phyloP scores from a whole-genome alignment of 1,140 invertebrate genomes.

The Drosophila nasuta region DNA sequence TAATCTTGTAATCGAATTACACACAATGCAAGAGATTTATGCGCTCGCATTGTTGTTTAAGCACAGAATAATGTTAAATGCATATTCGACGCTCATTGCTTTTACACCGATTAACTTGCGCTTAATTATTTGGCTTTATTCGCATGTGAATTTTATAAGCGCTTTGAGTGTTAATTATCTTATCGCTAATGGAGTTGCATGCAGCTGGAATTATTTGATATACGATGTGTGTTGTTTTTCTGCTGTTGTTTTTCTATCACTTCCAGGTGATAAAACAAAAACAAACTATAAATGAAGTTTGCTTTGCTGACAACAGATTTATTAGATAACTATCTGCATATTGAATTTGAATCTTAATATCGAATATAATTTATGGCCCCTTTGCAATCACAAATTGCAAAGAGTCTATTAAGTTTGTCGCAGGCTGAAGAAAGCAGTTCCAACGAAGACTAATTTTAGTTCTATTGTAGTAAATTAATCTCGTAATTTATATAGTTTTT shows the following conservation, averaged over 20 bases:
- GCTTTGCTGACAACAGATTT: slow-evolving; percentile 21
- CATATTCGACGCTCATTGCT: slow-evolving; percentile 71
- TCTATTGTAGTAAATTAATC: too few relatives aligned
- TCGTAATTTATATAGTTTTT: too few relatives aligned
- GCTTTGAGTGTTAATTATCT: slow-evolving; percentile 79
- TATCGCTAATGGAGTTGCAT: slow-evolving; percentile 73
- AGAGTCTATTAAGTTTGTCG: too few relatives aligned
- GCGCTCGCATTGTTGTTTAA: slow-evolving; percentile 52
- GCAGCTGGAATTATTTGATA: slow-evolving; percentile 48
- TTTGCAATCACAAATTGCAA: too few relatives aligned
- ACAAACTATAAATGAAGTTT: slow-evolving; percentile 30
- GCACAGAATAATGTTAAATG: slow-evolving; percentile 53
- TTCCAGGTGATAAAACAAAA: slow-evolving; percentile 12
- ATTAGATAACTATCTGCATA: slow-evolving; percentile 2
- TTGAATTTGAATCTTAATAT: slow-evolving; percentile 3
- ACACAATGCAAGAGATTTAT: slow-evolving; percentile 72
- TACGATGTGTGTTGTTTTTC: not conserved
- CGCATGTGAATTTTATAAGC: slow-evolving; percentile 65
- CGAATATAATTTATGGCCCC: too few relatives aligned
- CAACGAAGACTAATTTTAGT: too few relatives aligned
- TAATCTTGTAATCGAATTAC: slow-evolving; percentile 71
- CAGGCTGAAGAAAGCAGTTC: too few relatives aligned
- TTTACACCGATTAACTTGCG: slow-evolving; percentile 75
- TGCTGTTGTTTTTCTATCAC: slow-evolving; percentile 1
- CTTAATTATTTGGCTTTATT: slow-evolving; percentile 66